Conservation (phyloP, 2,888 invertebrate species). For the Odontocolon sp. region DNA sequence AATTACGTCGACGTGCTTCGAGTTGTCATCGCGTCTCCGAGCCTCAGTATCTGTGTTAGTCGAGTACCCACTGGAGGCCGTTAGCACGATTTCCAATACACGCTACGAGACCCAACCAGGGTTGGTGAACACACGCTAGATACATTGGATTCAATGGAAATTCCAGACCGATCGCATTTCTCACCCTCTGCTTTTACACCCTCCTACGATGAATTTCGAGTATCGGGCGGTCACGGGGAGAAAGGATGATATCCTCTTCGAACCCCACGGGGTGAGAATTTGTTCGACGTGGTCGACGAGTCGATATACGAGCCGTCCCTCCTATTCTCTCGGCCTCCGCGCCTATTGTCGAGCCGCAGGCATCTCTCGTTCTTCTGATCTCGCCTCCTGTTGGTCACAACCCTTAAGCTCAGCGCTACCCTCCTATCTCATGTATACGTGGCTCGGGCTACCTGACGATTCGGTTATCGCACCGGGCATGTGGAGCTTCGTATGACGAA, state of each 20-base stretch:
- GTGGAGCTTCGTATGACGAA: too few relatives aligned
- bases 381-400: not conserved
- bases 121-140: too few relatives aligned
- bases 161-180: too few relatives aligned
- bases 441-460: slow-evolving; percentile 56
- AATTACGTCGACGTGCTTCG: slow-evolving; percentile 38
- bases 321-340: too few relatives aligned
- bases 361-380: not conserved
- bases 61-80: slow-evolving; percentile 25
- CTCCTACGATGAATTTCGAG: too few relatives aligned
- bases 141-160: too few relatives aligned
- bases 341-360: not conserved
- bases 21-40: slow-evolving; percentile 24
- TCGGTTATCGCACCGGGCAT: slow-evolving; percentile 57
- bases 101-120: not conserved
- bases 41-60: slow-evolving; percentile 23
- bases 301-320: too few relatives aligned
- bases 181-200: too few relatives aligned
- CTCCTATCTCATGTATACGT: slow-evolving; percentile 50
- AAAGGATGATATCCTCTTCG: too few relatives aligned
- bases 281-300: too few relatives aligned
- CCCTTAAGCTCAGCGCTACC: not conserved
- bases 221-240: too few relatives aligned
- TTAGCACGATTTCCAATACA: slow-evolving; percentile 13
- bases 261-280: too few relatives aligned